These are phyloP conservation scores for Halictus quadricinctus DNA, from an alignment of 2,888 invertebrate genomes.

Conservation along the genomic window DNA sequence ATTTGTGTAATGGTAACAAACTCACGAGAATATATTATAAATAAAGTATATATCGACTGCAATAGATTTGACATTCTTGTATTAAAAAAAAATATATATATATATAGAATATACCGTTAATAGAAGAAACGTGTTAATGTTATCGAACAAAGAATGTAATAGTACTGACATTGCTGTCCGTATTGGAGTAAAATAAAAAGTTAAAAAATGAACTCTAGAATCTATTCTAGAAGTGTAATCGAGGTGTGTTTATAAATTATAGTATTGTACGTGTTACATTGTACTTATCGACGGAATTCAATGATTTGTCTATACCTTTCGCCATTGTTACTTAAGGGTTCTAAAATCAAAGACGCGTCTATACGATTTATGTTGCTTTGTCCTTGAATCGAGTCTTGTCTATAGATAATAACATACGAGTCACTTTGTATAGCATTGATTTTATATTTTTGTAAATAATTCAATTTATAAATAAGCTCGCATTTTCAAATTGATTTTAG, in stretches of 20 bases:
- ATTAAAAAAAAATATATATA: constrained; percentile 57
- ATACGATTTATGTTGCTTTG: constrained; percentile 54
- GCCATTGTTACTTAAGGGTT: constrained; percentile 72
- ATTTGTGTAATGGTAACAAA: constrained; percentile 53
- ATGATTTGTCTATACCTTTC: constrained; percentile 66
- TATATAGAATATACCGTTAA: constrained; percentile 68
- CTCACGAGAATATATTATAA: constrained; percentile 59
- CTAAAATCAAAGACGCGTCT: constrained; percentile 69
- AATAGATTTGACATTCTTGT: constrained; percentile 72
- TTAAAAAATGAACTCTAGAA: constrained; percentile 60
- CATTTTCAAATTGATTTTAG: constrained; percentile 60
- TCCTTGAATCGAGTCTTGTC: constrained; percentile 48
- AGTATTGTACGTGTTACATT: constrained; percentile 63
- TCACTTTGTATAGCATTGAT: constrained; percentile 69
- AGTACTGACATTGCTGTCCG: constrained; percentile 69
- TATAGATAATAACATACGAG: constrained; percentile 54
- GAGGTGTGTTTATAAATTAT: constrained; percentile 61
- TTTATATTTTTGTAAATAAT: constrained; percentile 72
- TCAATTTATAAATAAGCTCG: constrained; percentile 53
- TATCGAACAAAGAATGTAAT: constrained; percentile 73
- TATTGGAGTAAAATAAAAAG: constrained; percentile 62
- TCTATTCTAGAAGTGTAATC: constrained; percentile 52
- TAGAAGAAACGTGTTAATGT: constrained; percentile 73
- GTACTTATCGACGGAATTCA: constrained; percentile 70
- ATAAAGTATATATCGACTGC: constrained; percentile 67